Conservation (phyloP, 2,113 vertebrate species). For the Hippocampus comes region DNA sequence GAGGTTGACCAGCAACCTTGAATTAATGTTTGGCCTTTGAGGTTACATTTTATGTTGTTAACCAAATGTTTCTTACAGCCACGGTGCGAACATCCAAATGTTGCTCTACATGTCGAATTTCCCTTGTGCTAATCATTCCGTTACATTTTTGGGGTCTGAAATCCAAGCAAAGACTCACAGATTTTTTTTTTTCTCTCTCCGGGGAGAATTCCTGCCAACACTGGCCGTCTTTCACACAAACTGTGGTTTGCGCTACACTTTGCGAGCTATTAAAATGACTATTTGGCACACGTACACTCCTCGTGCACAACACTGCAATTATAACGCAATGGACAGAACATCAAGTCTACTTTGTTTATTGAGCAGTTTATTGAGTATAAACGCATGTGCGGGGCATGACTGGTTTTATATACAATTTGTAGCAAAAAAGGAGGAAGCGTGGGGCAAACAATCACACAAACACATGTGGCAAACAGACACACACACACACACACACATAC, state of each 20-base stretch:
- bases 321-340: constrained; percentile 36
- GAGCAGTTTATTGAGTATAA: constrained; percentile 20
- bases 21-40: not conserved
- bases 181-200: constrained; percentile 22
- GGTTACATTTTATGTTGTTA: not conserved
- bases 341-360: constrained; percentile 15
- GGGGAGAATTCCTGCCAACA: constrained; percentile 19
- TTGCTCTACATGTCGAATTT: constrained; percentile 30
- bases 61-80: constrained; percentile 13
- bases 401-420: constrained; percentile 15
- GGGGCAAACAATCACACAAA: constrained; percentile 14
- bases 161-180: constrained; percentile 36
- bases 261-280: constrained; percentile 33
- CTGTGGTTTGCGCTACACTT: constrained; percentile 50
- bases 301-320: constrained; percentile 24
- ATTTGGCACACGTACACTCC: constrained; percentile 31
- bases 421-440: constrained; percentile 10
- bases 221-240: constrained; percentile 47
- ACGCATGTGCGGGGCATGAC: constrained; percentile 12
- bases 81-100: constrained; percentile 12
- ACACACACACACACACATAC: constrained; percentile 5
- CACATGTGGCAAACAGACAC: constrained; percentile 11
- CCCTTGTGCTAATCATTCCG: constrained; percentile 46
- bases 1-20: not conserved
- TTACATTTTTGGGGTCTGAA: constrained; percentile 43